Evolutionary conservation across 2,888 invertebrate species (phyloP).

Genomic region (Lepidocyrtoides sp.): DNA sequence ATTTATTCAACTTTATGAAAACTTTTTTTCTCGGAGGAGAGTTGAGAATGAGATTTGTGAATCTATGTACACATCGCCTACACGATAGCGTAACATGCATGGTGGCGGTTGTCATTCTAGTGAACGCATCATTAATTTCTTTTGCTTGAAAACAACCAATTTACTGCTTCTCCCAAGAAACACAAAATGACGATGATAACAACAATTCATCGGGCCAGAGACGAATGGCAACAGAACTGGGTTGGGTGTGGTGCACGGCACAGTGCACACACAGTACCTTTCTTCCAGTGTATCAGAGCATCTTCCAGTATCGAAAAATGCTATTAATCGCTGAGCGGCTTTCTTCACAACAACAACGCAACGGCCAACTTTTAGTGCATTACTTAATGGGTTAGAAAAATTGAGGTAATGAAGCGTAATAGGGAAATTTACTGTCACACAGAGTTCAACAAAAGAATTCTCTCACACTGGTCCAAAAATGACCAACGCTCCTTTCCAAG

Average conservation of each 20-base stretch:
- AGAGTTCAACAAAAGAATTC: background rate
- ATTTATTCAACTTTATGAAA: background rate
- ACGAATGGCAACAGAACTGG: too few relatives aligned
- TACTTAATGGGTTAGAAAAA: slow-evolving; percentile 67
- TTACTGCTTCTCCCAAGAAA: background rate
- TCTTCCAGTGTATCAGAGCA: too few relatives aligned
- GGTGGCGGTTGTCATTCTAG: background rate
- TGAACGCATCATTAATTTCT: slow-evolving; percentile 5
- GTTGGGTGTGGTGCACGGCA: too few relatives aligned
- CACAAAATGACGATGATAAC: slow-evolving; percentile 1
- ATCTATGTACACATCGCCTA: too few relatives aligned
- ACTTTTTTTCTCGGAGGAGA: too few relatives aligned
- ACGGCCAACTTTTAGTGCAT: slow-evolving; percentile 29
- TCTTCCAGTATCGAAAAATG: slow-evolving; percentile 63
- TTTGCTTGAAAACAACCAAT: slow-evolving; percentile 30
- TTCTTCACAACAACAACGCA: slow-evolving; percentile 67
- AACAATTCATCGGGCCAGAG: background rate
- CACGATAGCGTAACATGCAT: too few relatives aligned
- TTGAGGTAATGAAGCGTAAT: slow-evolving; percentile 64
- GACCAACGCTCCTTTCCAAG: too few relatives aligned
- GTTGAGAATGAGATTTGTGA: too few relatives aligned
- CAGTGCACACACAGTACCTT: too few relatives aligned
- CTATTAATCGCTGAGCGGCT: slow-evolving; percentile 81
- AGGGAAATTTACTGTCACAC: slow-evolving; percentile 35
- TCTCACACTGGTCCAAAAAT: background rate